Conservation (phyloP, 2,113 vertebrate species). For the Syngnathus floridae region DNA sequence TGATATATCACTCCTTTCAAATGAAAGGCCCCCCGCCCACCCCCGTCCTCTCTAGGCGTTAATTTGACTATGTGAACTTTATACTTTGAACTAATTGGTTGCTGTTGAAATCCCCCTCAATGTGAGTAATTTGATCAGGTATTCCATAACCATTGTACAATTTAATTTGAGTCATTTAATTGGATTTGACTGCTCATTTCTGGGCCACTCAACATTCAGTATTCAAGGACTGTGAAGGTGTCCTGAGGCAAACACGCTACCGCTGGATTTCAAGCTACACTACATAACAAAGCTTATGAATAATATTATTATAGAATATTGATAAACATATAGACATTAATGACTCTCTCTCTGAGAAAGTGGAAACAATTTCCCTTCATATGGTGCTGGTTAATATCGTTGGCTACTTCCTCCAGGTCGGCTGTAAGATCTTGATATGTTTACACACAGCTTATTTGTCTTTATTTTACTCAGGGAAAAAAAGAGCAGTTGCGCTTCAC, state of each 20-base stretch:
- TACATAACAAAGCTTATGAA: too few species aligned
- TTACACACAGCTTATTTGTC: slow-evolving; percentile 26
- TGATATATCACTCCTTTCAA: slow-evolving; percentile 67
- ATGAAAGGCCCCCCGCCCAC: slow-evolving; percentile 47
- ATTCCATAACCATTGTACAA: slow-evolving; percentile 72
- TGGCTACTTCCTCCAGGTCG: slow-evolving; percentile 1
- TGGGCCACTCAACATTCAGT: slow-evolving; percentile 66
- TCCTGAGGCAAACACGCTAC: slow-evolving; percentile 55
- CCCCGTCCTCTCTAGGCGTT: slow-evolving; percentile 62
- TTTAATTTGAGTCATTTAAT: slow-evolving; percentile 72
- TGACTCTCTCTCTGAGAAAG: background rate
- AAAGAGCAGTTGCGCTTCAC: slow-evolving; percentile 15
- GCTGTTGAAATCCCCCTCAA: slow-evolving; percentile 67
- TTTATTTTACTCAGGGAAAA: slow-evolving; percentile 25
- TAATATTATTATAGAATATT: too few species aligned
- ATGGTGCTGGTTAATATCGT: too few species aligned
- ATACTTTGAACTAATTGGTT: slow-evolving; percentile 74
- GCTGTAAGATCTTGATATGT: slow-evolving; percentile 27
- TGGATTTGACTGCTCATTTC: slow-evolving; percentile 73
- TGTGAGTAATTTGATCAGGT: slow-evolving; percentile 73
- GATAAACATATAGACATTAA: too few species aligned
- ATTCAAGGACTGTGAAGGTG: slow-evolving; percentile 62
- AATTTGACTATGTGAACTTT: slow-evolving; percentile 71
- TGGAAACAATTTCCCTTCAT: background rate
- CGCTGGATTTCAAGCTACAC: slow-evolving; percentile 17